Evolutionary conservation across 1,140 invertebrate species (phyloP).

Genomic region (Apocrypta bakeri): DNA sequence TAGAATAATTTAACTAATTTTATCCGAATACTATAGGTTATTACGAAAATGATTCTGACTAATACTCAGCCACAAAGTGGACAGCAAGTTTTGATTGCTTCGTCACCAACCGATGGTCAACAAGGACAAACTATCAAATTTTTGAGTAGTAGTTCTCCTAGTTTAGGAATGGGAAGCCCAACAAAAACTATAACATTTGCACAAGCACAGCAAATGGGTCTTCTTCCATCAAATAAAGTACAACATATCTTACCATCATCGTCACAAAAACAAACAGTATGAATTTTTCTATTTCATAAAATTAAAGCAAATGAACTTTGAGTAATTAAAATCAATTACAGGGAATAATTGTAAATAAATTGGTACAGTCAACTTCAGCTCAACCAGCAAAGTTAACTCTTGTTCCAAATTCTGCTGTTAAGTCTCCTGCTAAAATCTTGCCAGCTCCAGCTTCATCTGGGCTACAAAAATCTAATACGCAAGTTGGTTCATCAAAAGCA

Average conservation of each 20-base stretch:
- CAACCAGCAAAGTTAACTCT: constrained; percentile 70
- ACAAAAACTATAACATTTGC: constrained; percentile 82
- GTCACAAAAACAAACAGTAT: constrained; percentile 70
- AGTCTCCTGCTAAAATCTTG: constrained; percentile 82
- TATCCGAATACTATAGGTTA: constrained; percentile 62
- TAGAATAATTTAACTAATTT: constrained; percentile 7
- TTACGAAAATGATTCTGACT: constrained; percentile 78
- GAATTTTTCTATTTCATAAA: constrained; percentile 49
- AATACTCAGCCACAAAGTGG: constrained; percentile 70
- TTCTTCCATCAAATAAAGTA: constrained; percentile 75
- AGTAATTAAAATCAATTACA: constrained; percentile 53
- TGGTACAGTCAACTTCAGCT: constrained; percentile 68
- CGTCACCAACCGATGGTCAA: constrained; percentile 65
- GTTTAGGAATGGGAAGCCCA: constrained; percentile 69
- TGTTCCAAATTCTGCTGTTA: constrained; percentile 71
- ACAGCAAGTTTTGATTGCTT: constrained; percentile 68
- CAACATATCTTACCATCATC: constrained; percentile 74
- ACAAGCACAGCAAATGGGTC: constrained; percentile 81
- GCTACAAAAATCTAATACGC: constrained; percentile 67
- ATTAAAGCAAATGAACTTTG: neutral
- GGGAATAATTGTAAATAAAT: constrained; percentile 74
- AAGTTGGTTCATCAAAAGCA: constrained; percentile 62
- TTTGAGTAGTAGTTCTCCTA: constrained; percentile 62
- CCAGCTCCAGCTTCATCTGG: constrained; percentile 77
- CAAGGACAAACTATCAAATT: constrained; percentile 68